Evolutionary conservation across 2,113 vertebrate species (phyloP).

Genomic region (Phylloscopus trochilus): DNA sequence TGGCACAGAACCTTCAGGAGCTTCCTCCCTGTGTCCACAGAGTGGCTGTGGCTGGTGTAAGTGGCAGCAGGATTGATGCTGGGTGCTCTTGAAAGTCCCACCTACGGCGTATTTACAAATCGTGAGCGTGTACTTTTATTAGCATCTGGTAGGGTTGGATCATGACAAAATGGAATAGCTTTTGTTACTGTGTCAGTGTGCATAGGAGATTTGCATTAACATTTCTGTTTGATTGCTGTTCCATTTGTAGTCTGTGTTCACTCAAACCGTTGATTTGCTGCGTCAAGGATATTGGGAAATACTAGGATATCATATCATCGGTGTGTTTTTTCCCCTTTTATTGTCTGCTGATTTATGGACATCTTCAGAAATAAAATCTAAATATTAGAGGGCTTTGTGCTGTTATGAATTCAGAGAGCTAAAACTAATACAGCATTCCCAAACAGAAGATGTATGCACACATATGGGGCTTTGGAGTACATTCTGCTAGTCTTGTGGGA

Average conservation of each 20-base stretch:
- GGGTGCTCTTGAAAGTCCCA: not conserved
- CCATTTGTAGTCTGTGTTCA: conserved; percentile 18
- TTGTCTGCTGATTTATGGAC: conserved; percentile 52
- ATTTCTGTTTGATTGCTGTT: conserved; percentile 38
- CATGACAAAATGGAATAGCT: conserved; percentile 28
- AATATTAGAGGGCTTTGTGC: conserved; percentile 33
- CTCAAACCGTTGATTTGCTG: conserved; percentile 42
- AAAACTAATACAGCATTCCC: conserved; percentile 33
- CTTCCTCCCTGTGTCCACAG: not conserved
- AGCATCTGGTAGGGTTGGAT: not conserved
- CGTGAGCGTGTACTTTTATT: not conserved
- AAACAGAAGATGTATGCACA: conserved; percentile 24
- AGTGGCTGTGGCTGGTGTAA: not conserved
- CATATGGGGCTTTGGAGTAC: not conserved
- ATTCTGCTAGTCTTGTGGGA: conserved; percentile 16
- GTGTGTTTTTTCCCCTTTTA: conserved; percentile 3
- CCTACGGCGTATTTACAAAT: not conserved
- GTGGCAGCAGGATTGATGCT: not conserved
- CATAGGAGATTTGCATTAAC: conserved; percentile 47
- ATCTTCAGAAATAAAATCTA: conserved; percentile 40
- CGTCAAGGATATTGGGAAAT: conserved; percentile 40
- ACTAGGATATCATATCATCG: not conserved
- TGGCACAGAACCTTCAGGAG: not conserved
- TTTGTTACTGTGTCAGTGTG: conserved; percentile 19
- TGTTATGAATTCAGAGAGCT: conserved; percentile 48